These are phyloP conservation scores for Helleia helle DNA, from an alignment of 2,888 invertebrate species.

Conservation along the genomic window DNA sequence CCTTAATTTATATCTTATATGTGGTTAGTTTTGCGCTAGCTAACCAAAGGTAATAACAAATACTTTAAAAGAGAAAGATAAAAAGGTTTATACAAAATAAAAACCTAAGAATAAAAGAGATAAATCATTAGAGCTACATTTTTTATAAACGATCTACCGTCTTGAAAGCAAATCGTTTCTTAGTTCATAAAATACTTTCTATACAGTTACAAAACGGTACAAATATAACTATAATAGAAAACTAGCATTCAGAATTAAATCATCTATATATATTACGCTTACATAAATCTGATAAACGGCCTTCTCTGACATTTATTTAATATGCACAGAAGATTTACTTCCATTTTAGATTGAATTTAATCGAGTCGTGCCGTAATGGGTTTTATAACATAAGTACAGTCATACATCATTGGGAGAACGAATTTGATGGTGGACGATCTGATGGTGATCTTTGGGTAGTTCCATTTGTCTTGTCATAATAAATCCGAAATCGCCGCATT, in stretches of 20 bases:
- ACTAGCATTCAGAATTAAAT: neutral
- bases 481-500: conserved; percentile 19
- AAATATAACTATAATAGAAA: no score
- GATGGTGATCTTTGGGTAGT: conserved; percentile 12
- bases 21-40: no score
- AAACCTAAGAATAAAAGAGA: no score
- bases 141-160: no score
- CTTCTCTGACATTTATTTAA: conserved; percentile 58
- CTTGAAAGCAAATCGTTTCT: no score
- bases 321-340: conserved; percentile 67
- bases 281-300: conserved; percentile 52
- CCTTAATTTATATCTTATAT: no score
- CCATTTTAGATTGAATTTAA: conserved; percentile 63
- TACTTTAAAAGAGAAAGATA: no score
- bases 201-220: no score
- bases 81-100: no score
- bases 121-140: no score
- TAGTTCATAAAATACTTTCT: no score
- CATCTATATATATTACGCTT: neutral
- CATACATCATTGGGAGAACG: conserved; percentile 23
- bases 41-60: no score
- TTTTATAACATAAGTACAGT: conserved; percentile 37
- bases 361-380: conserved; percentile 49
- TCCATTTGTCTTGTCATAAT: conserved; percentile 22
- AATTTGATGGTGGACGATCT: conserved; percentile 20